Conservation (phyloP, 2,888 invertebrate species). For the Tetragonisca angustula region DNA sequence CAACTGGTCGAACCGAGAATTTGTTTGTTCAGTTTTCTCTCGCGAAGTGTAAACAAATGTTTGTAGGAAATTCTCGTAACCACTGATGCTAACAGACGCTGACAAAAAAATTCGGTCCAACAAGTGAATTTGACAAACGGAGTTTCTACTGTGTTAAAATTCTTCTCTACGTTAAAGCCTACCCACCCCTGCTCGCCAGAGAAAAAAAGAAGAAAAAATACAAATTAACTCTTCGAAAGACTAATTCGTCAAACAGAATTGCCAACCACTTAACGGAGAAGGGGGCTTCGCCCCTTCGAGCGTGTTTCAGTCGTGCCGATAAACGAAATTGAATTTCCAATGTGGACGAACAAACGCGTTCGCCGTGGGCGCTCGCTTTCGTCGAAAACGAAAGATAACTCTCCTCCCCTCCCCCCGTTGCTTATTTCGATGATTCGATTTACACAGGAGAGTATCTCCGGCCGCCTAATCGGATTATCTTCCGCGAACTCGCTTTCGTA, state of each 20-base stretch:
- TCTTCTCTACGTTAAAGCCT: too few relatives aligned
- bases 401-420: too few relatives aligned
- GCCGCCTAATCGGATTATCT: constrained; percentile 57
- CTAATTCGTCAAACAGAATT: neutral
- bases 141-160: too few relatives aligned
- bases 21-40: too few relatives aligned
- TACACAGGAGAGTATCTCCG: constrained; percentile 41
- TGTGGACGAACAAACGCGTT: constrained; percentile 29
- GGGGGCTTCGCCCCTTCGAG: neutral
- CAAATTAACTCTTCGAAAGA: neutral
- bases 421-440: constrained; percentile 60
- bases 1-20: too few relatives aligned
- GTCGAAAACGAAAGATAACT: constrained; percentile 37
- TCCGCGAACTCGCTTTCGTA: constrained; percentile 26
- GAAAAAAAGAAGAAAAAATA: neutral
- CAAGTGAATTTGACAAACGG: too few relatives aligned
- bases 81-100: too few relatives aligned
- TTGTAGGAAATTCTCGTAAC: too few relatives aligned
- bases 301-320: neutral
- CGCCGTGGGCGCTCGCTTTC: neutral
- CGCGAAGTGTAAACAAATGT: too few relatives aligned
- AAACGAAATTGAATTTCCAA: constrained; percentile 34
- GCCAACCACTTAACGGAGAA: neutral
- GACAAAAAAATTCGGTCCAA: too few relatives aligned
- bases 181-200: neutral